A percentile compares a stretch with the other conserved stretches of the same genome.
Evolutionary conservation across 1,140 invertebrate species (phyloP).

Genomic region (Drepana arcuata): DNA sequence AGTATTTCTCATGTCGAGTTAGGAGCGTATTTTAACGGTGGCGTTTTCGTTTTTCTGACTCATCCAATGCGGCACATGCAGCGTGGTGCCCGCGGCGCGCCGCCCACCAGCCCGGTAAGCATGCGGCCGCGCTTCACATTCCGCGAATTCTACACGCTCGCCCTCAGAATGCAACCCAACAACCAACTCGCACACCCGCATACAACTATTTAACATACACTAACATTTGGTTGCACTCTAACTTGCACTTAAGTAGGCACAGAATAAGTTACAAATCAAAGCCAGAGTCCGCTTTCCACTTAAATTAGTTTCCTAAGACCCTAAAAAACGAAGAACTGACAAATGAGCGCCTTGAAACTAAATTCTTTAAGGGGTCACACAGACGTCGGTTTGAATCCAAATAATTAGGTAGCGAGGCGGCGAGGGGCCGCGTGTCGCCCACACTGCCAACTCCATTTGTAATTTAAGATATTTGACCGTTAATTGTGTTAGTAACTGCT

Average conservation of each 20-base stretch:
- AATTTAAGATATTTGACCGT: slow-evolving; percentile 58
- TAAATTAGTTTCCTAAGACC: slow-evolving; percentile 5
- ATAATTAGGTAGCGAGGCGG: slow-evolving; percentile 49
- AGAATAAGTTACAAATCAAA: neutral
- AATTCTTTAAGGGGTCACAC: slow-evolving; percentile 35
- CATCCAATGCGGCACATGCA: slow-evolving; percentile 58
- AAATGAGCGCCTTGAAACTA: slow-evolving; percentile 29
- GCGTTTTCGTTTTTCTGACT: slow-evolving; percentile 58
- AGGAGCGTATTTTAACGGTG: slow-evolving; percentile 37
- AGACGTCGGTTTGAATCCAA: slow-evolving; percentile 43
- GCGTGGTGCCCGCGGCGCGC: slow-evolving; percentile 47
- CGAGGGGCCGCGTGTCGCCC: slow-evolving; percentile 43
- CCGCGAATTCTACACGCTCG: slow-evolving; percentile 55
- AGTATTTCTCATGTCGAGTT: slow-evolving; percentile 10
- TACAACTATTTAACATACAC: slow-evolving; percentile 57
- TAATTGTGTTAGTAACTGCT: slow-evolving; percentile 55
- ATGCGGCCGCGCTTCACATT: slow-evolving; percentile 48
- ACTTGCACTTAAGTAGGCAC: neutral
- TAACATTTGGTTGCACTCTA: slow-evolving; percentile 28
- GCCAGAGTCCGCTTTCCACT: neutral
- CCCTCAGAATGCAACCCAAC: slow-evolving; percentile 59
- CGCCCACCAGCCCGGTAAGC: slow-evolving; percentile 33
- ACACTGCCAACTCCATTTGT: slow-evolving; percentile 49
- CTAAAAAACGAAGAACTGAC: slow-evolving; percentile 15
- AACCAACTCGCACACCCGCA: slow-evolving; percentile 35